Percentiles rank a stretch among this genome's conserved stretches.
Conservation (phyloP, 92 coral and sea anemone species). For the Zoanthus solanderi region DNA sequence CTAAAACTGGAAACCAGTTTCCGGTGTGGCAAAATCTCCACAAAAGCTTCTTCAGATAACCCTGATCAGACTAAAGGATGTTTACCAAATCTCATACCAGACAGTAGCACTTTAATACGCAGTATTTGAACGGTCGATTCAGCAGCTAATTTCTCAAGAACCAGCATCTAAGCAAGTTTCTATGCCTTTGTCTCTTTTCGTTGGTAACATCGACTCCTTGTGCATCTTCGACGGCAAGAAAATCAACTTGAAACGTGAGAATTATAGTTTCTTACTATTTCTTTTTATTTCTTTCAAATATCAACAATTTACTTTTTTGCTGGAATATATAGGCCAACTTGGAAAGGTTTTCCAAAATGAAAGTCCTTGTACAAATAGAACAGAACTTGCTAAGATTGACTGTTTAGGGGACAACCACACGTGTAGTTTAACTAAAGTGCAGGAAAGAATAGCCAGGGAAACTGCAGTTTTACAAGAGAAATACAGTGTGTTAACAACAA, state of each 20-base stretch:
- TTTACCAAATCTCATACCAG: background rate
- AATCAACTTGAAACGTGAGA: background rate
- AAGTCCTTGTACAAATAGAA: no score
- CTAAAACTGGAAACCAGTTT: no score
- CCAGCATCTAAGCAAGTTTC: background rate
- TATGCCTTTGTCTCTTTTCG: background rate
- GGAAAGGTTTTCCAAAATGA: background rate
- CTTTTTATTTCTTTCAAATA: no score
- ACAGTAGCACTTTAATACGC: background rate
- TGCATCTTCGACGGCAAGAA: background rate
- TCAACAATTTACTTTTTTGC: no score
- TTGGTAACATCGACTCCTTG: constrained; percentile 19
- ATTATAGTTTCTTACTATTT: background rate
- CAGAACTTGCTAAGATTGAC: no score
- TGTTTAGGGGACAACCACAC: no score
- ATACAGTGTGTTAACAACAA: no score
- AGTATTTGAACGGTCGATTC: background rate
- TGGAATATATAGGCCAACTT: background rate
- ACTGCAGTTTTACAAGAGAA: no score
- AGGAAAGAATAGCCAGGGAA: no score
- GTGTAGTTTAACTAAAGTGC: no score
- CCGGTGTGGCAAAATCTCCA: constrained; percentile 61
- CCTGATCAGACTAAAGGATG: background rate
- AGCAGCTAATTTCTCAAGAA: background rate
- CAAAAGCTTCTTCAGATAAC: constrained; percentile 55